Evolutionary conservation across 2,113 vertebrate species (phyloP).

Genomic region (Marmota flaviventris): DNA sequence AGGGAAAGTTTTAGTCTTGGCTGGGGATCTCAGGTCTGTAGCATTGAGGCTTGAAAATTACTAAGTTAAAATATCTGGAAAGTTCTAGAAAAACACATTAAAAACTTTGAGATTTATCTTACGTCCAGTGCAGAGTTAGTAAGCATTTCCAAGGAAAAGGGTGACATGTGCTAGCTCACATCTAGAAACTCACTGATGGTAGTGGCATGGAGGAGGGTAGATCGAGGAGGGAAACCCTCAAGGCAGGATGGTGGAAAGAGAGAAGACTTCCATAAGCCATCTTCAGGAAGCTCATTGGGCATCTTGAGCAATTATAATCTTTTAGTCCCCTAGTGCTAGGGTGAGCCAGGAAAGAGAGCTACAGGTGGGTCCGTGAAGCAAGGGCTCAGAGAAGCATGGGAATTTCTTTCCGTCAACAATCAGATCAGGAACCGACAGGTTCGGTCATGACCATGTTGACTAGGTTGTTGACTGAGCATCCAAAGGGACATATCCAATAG

Average conservation of each 20-base stretch:
- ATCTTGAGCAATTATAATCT: rapidly evolving
- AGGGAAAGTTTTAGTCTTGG: rapidly evolving
- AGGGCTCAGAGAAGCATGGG: neutral
- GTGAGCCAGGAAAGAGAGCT: neutral
- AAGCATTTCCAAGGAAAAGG: neutral
- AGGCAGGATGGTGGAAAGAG: neutral
- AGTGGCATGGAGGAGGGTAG: rapidly evolving
- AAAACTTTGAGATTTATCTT: neutral
- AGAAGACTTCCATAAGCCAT: too few relatives aligned
- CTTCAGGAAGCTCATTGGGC: rapidly evolving
- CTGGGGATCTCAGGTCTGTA: neutral
- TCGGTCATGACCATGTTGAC: neutral
- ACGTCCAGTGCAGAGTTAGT: too few relatives aligned
- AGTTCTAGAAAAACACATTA: neutral
- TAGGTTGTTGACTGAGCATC: rapidly evolving
- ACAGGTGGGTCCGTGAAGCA: rapidly evolving
- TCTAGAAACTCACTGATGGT: neutral
- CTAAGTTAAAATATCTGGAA: neutral
- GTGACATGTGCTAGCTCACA: too few relatives aligned
- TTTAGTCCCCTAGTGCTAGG: neutral
- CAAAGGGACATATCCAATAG: neutral
- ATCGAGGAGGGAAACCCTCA: rapidly evolving
- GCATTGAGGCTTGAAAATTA: neutral
- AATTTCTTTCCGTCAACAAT: too few relatives aligned
- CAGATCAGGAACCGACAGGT: neutral